A percentile compares a stretch with the other conserved stretches of the same genome.
These are phyloP conservation scores for Lasioglossum villosulum DNA, from an alignment of 2,888 invertebrate genomes.

Conservation along the genomic window DNA sequence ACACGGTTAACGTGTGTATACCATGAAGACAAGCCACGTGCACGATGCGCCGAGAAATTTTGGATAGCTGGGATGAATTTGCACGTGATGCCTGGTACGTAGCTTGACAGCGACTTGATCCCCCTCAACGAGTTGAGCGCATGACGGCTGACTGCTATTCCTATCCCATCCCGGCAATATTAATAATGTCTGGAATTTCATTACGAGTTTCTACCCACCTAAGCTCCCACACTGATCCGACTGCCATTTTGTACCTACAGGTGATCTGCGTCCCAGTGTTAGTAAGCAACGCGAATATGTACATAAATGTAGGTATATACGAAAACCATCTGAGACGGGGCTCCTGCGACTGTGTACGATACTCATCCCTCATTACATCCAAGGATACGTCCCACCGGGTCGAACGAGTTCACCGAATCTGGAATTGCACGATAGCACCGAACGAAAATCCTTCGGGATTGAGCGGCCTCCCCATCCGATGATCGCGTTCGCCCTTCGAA, in stretches of 20 bases:
- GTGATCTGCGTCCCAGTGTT: constrained; percentile 57
- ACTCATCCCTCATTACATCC: constrained; percentile 60
- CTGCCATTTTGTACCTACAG: constrained; percentile 60
- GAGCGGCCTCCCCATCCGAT: constrained; percentile 28
- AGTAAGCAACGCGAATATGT: constrained; percentile 62
- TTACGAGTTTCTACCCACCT: constrained; percentile 77
- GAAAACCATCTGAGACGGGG: not conserved
- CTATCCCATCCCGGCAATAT: constrained; percentile 76
- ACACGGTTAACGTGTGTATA: constrained; percentile 44
- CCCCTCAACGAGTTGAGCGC: constrained; percentile 65
- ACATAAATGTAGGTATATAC: constrained; percentile 36
- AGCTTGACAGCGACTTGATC: constrained; percentile 73
- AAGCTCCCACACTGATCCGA: constrained; percentile 63
- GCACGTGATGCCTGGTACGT: constrained; percentile 63
- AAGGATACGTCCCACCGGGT: constrained; percentile 53
- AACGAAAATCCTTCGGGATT: constrained; percentile 62
- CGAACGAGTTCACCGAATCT: constrained; percentile 68
- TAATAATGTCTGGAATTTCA: constrained; percentile 82
- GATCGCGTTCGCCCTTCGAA: constrained; percentile 50
- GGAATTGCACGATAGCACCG: constrained; percentile 56
- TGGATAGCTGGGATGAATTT: constrained; percentile 65
- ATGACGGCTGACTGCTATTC: constrained; percentile 74
- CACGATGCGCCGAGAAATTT: constrained; percentile 57
- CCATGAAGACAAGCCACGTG: constrained; percentile 34
- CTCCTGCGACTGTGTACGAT: constrained; percentile 36